Conservation (phyloP, 2,113 vertebrate genomes). For the Accipiter virgatus region DNA sequence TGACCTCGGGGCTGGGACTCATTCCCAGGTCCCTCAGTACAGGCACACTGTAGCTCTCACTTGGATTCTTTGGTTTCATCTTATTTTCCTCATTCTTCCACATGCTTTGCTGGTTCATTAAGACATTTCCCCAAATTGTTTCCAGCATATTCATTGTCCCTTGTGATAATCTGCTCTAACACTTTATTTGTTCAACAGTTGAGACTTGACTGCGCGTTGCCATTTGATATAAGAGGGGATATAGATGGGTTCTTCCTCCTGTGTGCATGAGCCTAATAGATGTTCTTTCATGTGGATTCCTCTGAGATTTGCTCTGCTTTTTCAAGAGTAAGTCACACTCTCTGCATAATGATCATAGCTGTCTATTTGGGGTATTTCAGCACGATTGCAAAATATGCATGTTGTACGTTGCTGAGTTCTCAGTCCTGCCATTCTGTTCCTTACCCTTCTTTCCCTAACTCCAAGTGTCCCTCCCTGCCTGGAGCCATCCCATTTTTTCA, state of each 20-base stretch:
- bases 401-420: neutral
- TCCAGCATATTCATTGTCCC: neutral
- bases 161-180: neutral
- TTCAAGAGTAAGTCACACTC: slow-evolving; percentile 10
- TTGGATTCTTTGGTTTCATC: neutral
- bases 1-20: neutral
- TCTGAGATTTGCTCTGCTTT: slow-evolving; percentile 1
- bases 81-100: neutral
- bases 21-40: neutral
- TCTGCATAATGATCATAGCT: neutral
- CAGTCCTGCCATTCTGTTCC: neutral
- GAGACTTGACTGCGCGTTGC: neutral
- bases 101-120: neutral
- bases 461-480: neutral
- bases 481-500: neutral
- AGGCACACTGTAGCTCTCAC: neutral
- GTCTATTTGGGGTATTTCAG: slow-evolving; percentile 5
- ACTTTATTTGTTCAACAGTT: neutral
- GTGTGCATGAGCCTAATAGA: neutral
- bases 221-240: neutral
- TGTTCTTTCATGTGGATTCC: slow-evolving; percentile 7
- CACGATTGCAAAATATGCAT: neutral
- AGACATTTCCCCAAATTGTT: neutral
- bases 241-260: neutral
- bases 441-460: neutral